Conservation (phyloP, 37 sponge, comb jelly and placozoan genomes). For the Beroe forskalii region DNA sequence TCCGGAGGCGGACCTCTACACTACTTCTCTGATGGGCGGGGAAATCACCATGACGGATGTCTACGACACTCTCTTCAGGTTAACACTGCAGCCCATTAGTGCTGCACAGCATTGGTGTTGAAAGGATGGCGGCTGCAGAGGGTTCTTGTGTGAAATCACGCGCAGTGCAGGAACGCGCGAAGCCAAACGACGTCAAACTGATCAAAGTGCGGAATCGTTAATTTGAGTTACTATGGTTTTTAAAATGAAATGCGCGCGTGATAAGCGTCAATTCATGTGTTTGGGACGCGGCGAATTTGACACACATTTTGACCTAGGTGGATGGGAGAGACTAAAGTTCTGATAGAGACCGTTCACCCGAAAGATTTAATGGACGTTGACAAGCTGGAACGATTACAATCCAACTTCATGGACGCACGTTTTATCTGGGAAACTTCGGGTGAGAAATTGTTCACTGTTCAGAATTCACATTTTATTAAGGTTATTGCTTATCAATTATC, state of each 20-base stretch:
- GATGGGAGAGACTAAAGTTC: constrained; percentile 49
- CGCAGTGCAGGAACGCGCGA: not conserved
- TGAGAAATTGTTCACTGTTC: no score
- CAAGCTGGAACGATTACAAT: not conserved
- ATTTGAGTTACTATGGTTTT: not conserved
- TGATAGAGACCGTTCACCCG: constrained; percentile 32
- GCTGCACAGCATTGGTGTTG: no score
- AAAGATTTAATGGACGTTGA: not conserved
- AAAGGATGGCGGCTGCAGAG: no score
- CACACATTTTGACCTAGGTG: no score
- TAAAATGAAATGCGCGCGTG: not conserved
- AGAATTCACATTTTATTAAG: no score
- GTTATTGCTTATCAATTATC: no score
- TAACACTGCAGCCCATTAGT: not conserved
- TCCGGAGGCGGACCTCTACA: not conserved
- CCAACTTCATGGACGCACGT: constrained; percentile 7
- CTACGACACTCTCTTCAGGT: constrained; percentile 40
- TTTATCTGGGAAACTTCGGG: constrained; percentile 47
- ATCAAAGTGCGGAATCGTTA: not conserved
- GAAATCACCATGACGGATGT: constrained; percentile 20
- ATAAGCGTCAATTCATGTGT: no score
- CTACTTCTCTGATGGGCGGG: not conserved
- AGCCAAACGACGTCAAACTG: not conserved
- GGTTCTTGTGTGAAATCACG: no score
- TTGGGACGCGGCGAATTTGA: no score